Percentiles rank a stretch among this genome's conserved stretches.
Conservation (phyloP, 1,140 invertebrate genomes). For the Brachionus angularis region DNA sequence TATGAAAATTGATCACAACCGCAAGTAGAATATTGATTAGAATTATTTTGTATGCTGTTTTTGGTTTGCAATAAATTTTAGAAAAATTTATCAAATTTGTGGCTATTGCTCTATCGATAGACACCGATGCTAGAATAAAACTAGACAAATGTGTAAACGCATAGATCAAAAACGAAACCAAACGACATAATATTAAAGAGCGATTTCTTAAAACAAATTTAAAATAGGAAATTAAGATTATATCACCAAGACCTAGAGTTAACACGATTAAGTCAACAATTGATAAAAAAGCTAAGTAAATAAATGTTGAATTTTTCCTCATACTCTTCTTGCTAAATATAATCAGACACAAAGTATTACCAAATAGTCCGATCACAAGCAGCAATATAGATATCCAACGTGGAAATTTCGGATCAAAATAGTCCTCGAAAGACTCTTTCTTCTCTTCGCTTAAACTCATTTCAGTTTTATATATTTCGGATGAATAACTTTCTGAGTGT, state of each 20-base stretch:
- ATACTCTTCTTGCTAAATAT: slow-evolving; percentile 24
- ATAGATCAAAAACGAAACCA: slow-evolving; percentile 39
- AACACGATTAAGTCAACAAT: slow-evolving; percentile 29
- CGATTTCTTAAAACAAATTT: background rate
- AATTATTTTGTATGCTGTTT: slow-evolving; percentile 19
- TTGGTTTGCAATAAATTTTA: slow-evolving; percentile 25
- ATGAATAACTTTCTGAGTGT: too few relatives aligned
- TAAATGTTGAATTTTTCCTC: slow-evolving; percentile 40
- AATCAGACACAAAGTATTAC: slow-evolving; percentile 29
- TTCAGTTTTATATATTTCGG: too few relatives aligned
- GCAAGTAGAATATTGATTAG: background rate
- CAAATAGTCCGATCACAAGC: slow-evolving; percentile 7
- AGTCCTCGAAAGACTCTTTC: slow-evolving; percentile 9
- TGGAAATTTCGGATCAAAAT: slow-evolving; percentile 40
- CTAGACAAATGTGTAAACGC: slow-evolving; percentile 28
- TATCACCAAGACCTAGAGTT: slow-evolving; percentile 21
- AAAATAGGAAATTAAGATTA: slow-evolving; percentile 35
- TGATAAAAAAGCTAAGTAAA: slow-evolving; percentile 39
- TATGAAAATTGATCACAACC: slow-evolving; percentile 23
- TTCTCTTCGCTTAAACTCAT: too few relatives aligned
- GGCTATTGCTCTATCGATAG: slow-evolving; percentile 38
- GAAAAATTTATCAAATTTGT: slow-evolving; percentile 30
- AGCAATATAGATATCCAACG: slow-evolving; percentile 10
- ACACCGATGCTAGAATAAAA: slow-evolving; percentile 21
- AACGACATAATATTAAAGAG: slow-evolving; percentile 16